Percentiles rank a stretch among this genome's conserved stretches.
Conservation (phyloP, 1,140 invertebrate genomes). For the Samia ricini region DNA sequence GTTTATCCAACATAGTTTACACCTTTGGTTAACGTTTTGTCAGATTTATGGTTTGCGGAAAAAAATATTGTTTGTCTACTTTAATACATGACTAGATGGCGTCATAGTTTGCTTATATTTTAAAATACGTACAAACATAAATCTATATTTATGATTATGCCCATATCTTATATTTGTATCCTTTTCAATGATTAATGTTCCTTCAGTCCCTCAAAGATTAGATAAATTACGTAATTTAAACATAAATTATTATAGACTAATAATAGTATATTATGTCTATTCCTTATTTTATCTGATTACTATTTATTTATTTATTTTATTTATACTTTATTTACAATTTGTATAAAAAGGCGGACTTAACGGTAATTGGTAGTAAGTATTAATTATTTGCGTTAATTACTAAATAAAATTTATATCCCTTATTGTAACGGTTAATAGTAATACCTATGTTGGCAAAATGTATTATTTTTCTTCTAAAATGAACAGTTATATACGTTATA, state of each 20-base stretch:
- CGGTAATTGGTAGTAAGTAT: too few species aligned
- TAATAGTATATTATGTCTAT: too few species aligned
- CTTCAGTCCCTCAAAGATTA: background rate
- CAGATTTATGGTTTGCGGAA: background rate
- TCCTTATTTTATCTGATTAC: too few species aligned
- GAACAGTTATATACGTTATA: background rate
- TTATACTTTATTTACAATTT: too few species aligned
- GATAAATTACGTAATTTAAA: background rate
- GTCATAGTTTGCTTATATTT: background rate
- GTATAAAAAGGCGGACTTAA: too few species aligned
- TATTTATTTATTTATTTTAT: too few species aligned
- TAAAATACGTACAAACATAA: background rate
- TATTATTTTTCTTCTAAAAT: background rate
- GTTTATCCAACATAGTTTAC: constrained; percentile 3
- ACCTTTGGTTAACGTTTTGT: background rate
- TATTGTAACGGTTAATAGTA: background rate
- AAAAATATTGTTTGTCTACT: background rate
- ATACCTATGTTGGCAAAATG: too few species aligned
- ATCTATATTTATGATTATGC: background rate
- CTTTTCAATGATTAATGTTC: background rate
- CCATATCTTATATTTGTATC: too few species aligned
- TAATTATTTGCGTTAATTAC: too few species aligned
- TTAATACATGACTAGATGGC: background rate
- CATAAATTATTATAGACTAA: background rate
- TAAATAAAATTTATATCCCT: too few species aligned